Conservation (phyloP, 2,888 invertebrate species). For the Micoletzkya japonica region DNA sequence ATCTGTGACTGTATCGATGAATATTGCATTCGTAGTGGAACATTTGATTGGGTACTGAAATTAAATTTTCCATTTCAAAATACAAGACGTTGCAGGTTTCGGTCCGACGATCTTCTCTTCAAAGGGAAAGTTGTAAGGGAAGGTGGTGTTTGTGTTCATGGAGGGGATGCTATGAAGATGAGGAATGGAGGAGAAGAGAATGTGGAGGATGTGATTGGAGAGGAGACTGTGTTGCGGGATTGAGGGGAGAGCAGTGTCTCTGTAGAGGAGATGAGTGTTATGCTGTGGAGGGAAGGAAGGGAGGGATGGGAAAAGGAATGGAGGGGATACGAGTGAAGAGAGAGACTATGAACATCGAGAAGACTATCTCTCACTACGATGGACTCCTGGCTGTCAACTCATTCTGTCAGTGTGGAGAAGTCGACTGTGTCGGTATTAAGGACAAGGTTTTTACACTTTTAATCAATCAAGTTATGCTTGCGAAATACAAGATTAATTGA, state of each 20-base stretch:
- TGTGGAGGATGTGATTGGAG: conserved; percentile 36
- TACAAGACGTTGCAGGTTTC: no score
- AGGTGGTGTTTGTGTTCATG: background rate
- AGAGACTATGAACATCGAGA: conserved; percentile 44
- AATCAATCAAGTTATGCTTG: background rate
- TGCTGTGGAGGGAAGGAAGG: background rate
- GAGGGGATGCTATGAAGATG: conserved; percentile 19
- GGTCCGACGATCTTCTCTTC: no score
- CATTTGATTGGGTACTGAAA: no score
- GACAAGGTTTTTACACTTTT: background rate
- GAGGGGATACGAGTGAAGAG: conserved; percentile 37
- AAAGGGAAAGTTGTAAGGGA: no score
- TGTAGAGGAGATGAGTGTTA: conserved; percentile 7
- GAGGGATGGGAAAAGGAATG: background rate
- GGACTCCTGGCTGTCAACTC: conserved; percentile 58
- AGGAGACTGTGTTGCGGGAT: conserved; percentile 26
- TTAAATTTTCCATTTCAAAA: no score
- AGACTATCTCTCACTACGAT: conserved; percentile 49
- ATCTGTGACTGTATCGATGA: conserved; percentile 10
- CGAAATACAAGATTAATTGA: background rate
- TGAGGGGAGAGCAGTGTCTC: background rate
- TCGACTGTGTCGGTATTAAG: conserved; percentile 32
- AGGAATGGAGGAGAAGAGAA: conserved; percentile 30
- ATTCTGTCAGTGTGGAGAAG: conserved; percentile 42
- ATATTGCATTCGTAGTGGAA: conserved; percentile 4